Percentiles rank a stretch among this genome's conserved stretches.
Evolutionary conservation across 2,888 invertebrate genomes (phyloP).

Genomic region (Penaeus monodon): DNA sequence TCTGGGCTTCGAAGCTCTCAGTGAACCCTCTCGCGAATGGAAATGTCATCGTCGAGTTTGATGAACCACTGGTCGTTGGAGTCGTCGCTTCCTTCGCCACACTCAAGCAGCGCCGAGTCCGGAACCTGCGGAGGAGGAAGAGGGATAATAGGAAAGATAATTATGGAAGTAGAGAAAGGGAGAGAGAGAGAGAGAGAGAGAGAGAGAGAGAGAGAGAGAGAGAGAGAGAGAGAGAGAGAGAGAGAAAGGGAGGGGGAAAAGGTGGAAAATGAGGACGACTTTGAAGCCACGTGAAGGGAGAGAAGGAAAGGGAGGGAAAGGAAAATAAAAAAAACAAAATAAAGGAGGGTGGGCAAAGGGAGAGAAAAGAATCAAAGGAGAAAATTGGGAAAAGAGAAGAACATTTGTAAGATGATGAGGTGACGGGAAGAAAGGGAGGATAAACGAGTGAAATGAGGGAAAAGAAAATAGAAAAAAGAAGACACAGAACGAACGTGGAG

Average conservation of each 20-base stretch:
- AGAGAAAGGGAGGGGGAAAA: not conserved
- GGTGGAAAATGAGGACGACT: too few relatives aligned
- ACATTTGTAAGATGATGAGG: not conserved
- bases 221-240: constrained; percentile 15
- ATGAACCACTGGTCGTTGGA: constrained; percentile 35
- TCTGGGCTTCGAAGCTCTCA: not conserved
- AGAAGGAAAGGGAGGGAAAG: too few relatives aligned
- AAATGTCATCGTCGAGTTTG: not conserved
- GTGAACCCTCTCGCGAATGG: not conserved
- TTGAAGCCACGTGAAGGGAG: too few relatives aligned
- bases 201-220: too few relatives aligned
- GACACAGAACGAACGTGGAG: too few relatives aligned
- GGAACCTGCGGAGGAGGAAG: not conserved
- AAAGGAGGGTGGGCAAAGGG: too few relatives aligned
- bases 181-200: not conserved
- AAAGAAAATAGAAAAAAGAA: not conserved
- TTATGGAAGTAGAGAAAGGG: not conserved
- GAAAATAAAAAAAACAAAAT: too few relatives aligned
- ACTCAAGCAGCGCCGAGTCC: constrained; percentile 24
- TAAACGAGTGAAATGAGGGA: not conserved
- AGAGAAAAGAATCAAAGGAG: not conserved
- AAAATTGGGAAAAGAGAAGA: not conserved
- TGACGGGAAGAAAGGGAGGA: not conserved
- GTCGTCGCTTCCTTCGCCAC: not conserved
- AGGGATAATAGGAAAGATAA: not conserved